A percentile compares a stretch with the other conserved stretches of the same genome.
Conservation (phyloP, 1,140 invertebrate species). For the Drosophila obscura region DNA sequence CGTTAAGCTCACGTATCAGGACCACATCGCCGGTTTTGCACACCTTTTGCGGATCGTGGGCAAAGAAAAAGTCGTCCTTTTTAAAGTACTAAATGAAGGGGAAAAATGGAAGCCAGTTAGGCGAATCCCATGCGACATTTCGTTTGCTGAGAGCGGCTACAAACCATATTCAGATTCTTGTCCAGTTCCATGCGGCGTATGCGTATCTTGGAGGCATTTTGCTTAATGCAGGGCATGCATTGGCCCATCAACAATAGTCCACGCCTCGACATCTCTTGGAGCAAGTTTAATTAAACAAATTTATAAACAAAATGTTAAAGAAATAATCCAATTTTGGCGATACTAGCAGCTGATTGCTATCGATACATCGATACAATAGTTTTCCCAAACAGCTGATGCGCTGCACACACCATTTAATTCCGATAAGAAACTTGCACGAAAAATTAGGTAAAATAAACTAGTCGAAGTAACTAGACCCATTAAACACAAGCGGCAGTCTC, state of each 20-base stretch:
- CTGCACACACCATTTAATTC: constrained; percentile 56
- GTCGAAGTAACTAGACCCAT: constrained; percentile 6
- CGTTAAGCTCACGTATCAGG: constrained; percentile 89
- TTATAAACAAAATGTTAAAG: background rate
- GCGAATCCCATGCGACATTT: background rate
- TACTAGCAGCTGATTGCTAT: constrained; percentile 31
- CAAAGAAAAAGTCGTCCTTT: constrained; percentile 89
- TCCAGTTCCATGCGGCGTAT: constrained; percentile 89
- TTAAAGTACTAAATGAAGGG: constrained; percentile 89
- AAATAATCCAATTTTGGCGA: too few species aligned
- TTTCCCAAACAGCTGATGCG: constrained; percentile 49
- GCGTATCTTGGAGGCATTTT: constrained; percentile 90
- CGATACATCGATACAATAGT: constrained; percentile 10
- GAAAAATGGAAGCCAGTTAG: background rate
- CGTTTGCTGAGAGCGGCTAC: constrained; percentile 4
- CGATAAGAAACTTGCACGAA: constrained; percentile 68
- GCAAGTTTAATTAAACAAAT: constrained; percentile 33
- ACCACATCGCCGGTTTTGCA: constrained; percentile 93
- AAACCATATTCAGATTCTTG: constrained; percentile 78
- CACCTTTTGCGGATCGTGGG: constrained; percentile 89
- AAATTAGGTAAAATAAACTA: constrained; percentile 43
- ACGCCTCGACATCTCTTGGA: constrained; percentile 52
- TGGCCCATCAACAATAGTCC: constrained; percentile 86
- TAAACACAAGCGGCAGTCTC: constrained; percentile 4
- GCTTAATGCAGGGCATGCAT: constrained; percentile 89